phyloP scores from a whole-genome alignment of 1,140 invertebrate species.

The Panagrolaimus sp. region DNA sequence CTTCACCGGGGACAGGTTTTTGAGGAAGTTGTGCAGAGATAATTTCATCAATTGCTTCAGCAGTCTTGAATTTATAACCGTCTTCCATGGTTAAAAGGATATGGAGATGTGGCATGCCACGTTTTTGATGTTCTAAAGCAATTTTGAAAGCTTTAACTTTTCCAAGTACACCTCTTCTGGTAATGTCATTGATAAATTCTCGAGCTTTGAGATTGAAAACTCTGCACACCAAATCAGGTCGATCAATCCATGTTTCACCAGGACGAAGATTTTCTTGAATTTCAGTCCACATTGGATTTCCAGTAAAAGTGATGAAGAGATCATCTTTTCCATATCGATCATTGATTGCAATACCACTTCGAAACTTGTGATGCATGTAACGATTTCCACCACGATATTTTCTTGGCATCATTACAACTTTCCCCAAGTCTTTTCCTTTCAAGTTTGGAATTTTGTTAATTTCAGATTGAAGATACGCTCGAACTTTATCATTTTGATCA shows the following conservation, averaged over 20 bases:
- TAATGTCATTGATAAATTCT: background rate
- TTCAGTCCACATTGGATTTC: background rate
- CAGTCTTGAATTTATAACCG: background rate
- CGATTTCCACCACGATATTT: background rate
- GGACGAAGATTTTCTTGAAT: background rate
- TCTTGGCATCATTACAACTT: background rate
- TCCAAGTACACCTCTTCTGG: background rate
- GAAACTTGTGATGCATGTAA: background rate
- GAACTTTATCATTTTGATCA: background rate
- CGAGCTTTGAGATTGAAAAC: background rate
- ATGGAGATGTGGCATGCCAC: background rate
- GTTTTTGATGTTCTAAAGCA: background rate
- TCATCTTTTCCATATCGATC: background rate
- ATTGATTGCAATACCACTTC: background rate
- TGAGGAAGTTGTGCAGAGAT: background rate
- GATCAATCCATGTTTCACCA: background rate
- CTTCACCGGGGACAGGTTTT: background rate
- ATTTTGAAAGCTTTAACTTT: background rate
- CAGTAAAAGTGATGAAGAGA: background rate
- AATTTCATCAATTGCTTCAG: background rate
- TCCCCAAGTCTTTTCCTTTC: background rate
- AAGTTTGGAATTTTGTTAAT: background rate
- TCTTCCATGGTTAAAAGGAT: background rate
- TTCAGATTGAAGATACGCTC: background rate
- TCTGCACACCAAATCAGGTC: background rate